Evolutionary conservation across 2,888 invertebrate species (phyloP), one percentile per base, ranked within the genome.

Genomic region (Polydrusus pterygomalis): DNA sequence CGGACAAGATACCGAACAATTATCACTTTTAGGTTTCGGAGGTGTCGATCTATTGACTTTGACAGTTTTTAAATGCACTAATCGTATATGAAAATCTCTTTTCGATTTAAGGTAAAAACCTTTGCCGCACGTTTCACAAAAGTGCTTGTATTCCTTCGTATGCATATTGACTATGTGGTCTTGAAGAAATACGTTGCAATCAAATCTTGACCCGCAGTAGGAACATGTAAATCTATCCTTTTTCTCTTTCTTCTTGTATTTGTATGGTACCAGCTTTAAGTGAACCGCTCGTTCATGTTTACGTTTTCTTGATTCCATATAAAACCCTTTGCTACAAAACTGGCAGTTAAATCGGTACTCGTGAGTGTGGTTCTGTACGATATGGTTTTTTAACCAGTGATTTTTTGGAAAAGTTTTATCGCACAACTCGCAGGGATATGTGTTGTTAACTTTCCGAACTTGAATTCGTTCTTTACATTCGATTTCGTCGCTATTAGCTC

Each of bases 251-350:
- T 51, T 38, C n/a, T 18, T 20, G 20, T 40, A 18, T 13, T 69
- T 40, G 18, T 56, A 54, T 3, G 69, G 69, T 11, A 18, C 20
- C 8, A 18, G n/a, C 25, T 69, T 69, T 20, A 43, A 18, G 56
- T 69, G 69, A 18, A 56, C 56, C 1, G 30, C 18, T 5, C 25
- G 40, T 56, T 69, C 69, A 20, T 69, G 69, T 11, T 25, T 17
- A 11, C 69, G 38, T 15, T 30, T 56, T 15, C 43, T 40, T 13
- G 54, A 56, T 25, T 69, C 58, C 20, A 69, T 0, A 20, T 38
- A 56, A 34, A 89, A 89, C 0, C 88, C 84, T 76, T 90, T 89
- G 74, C 82, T 85, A 78, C 90, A 90, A 72, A 85, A 88, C 70
- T 82, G 83, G 73, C 90, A 90, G 15, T 88, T 87, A 68, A 85